Evolutionary conservation across 2,888 invertebrate species (phyloP).

Genomic region (Hipparchia sbordonii): DNA sequence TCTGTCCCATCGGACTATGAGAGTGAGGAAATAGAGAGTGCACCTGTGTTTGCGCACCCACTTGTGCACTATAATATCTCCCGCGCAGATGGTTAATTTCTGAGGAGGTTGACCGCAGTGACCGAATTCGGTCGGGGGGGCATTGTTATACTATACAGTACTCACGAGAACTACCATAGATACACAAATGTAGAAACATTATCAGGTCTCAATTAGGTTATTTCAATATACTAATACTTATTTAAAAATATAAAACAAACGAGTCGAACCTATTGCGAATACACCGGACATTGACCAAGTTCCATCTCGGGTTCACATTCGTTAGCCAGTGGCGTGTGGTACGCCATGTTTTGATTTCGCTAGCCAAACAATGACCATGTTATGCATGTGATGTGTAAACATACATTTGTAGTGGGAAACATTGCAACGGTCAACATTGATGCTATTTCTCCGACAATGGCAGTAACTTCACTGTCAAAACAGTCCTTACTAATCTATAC

Average conservation of each 20-base stretch:
- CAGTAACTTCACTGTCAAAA: conserved; percentile 15
- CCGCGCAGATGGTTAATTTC: no score
- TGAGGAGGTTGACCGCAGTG: no score
- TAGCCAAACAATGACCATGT: conserved; percentile 65
- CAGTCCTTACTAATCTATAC: neutral
- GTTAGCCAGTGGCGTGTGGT: conserved; percentile 33
- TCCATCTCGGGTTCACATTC: conserved; percentile 46
- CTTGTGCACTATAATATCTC: no score
- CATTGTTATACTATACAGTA: neutral
- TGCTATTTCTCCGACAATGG: conserved; percentile 1
- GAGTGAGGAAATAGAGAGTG: no score
- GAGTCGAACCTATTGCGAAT: conserved; percentile 37
- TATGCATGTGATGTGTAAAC: conserved; percentile 68
- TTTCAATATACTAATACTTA: neutral
- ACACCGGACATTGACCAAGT: conserved; percentile 69
- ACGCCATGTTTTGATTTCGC: conserved; percentile 61
- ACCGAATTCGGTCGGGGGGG: no score
- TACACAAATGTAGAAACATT: no score
- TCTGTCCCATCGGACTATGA: no score
- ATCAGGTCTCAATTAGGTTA: neutral
- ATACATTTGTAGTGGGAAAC: conserved; percentile 42
- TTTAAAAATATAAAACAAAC: neutral
- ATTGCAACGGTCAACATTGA: conserved; percentile 7
- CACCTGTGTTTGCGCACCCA: no score
- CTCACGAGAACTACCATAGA: no score